Evolutionary conservation across 1,140 invertebrate genomes (phyloP), one percentile per base, ranked within the genome.

Genomic region (Cotesia vestalis): DNA sequence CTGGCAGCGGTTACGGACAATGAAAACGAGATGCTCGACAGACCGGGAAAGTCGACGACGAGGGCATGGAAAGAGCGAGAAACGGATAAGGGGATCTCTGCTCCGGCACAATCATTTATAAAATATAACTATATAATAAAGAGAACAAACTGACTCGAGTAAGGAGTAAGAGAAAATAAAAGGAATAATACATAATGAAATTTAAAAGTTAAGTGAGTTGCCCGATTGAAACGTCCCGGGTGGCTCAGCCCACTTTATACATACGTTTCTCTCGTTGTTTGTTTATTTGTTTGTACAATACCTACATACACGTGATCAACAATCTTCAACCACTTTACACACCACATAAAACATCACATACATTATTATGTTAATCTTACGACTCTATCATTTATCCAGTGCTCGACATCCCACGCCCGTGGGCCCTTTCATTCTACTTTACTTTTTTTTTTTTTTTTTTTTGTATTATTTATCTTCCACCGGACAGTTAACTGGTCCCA

Each of bases 311-410:
- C 14, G 66, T 51, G 52, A 67, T 67, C 52, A 67, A 67, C 35
- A 64, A 53, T 71, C 69, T 64, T 35, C 5, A 6, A 35, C 35
- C 34, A 14, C 34, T 35, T 14, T 55, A 12, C 8, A 35, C 35
- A 59, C 17, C 51, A 38, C 53, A 27, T 36, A 36, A 34, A 53
- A 52, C 63, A 73, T 73, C 73, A 75, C 64, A 69, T 53, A 62
- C 75, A 46, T 78, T 78, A 78, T 76, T 76, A 78, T 77, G 76
- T 70, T 78, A 78, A 78, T 75, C 75, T 67, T 52, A 51, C n/a
- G 74, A 38, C 66, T 68, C 38, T 67, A 61, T 72, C 75, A 70
- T 72, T 76, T 69, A 59, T 62, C 55, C 20, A 66, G 46, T 40
- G 59, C 66, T 40, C 66, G 75, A 51, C 57, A 38, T 73, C 72